Conservation (phyloP, 2,113 vertebrate genomes). For the Mus musculus region DNA sequence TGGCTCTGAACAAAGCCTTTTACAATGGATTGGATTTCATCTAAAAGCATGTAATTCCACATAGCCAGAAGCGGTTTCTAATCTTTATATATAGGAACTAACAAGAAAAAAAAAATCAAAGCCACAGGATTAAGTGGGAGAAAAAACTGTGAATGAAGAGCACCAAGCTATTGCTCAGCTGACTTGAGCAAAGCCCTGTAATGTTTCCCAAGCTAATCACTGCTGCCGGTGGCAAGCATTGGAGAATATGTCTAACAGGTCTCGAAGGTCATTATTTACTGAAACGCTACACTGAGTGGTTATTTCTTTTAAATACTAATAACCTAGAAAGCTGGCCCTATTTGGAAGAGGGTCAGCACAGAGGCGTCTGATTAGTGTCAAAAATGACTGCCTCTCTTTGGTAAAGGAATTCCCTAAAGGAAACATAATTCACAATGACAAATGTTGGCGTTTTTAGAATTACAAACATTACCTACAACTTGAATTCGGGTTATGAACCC, state of each 20-base stretch:
- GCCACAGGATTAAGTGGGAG: constrained; percentile 84
- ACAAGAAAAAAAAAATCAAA: constrained; percentile 87
- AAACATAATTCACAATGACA: constrained; percentile 84
- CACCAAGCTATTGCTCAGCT: constrained; percentile 81
- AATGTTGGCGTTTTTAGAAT: constrained; percentile 82
- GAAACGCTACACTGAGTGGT: constrained; percentile 82
- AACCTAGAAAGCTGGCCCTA: constrained; percentile 82
- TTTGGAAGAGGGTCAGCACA: constrained; percentile 85
- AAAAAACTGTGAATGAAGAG: constrained; percentile 86
- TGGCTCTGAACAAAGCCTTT: constrained; percentile 82
- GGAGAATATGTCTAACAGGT: constrained; percentile 75
- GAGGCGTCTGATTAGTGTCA: constrained; percentile 85
- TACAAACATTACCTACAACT: constrained; percentile 76
- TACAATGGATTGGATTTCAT: constrained; percentile 87
- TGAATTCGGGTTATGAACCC: constrained; percentile 75
- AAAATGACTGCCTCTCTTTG: constrained; percentile 85
- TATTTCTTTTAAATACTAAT: constrained; percentile 84
- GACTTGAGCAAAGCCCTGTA: constrained; percentile 81
- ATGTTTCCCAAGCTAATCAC: constrained; percentile 84
- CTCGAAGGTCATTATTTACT: constrained; percentile 82
- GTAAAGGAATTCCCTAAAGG: constrained; percentile 86
- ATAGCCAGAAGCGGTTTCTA: constrained; percentile 86
- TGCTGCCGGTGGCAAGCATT: constrained; percentile 80
- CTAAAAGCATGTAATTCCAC: constrained; percentile 88
- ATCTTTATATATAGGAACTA: constrained; percentile 87